Percentiles rank a stretch among this genome's conserved stretches.
Evolutionary conservation across 2,888 invertebrate species (phyloP).

Genomic region (Bombylius discolor): DNA sequence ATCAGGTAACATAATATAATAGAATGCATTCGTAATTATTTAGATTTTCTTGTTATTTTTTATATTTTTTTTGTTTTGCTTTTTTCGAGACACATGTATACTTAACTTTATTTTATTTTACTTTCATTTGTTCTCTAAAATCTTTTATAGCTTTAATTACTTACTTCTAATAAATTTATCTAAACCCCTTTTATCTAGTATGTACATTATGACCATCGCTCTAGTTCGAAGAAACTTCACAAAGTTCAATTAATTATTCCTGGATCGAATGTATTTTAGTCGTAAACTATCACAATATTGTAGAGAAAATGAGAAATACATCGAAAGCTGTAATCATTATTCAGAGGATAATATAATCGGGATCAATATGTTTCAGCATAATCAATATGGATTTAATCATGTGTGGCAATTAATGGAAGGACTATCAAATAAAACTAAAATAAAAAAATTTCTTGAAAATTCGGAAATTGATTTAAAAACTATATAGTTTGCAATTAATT

Average conservation of each 20-base stretch:
- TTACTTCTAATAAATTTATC: too few species aligned
- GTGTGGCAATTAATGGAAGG: slow-evolving; percentile 36
- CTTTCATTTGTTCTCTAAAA: too few species aligned
- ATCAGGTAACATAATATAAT: slow-evolving; percentile 27
- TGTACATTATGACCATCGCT: not conserved
- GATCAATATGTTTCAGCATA: slow-evolving; percentile 29
- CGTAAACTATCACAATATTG: slow-evolving; percentile 25
- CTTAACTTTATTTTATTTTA: too few species aligned
- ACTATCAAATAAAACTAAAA: slow-evolving; percentile 11
- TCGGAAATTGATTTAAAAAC: slow-evolving; percentile 73
- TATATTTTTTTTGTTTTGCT: slow-evolving; percentile 3
- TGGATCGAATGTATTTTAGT: slow-evolving; percentile 41
- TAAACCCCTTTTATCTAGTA: too few species aligned
- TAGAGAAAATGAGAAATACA: not conserved
- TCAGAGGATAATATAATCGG: slow-evolving; percentile 30
- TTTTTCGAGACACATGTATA: too few species aligned
- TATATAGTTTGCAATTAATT: slow-evolving; percentile 74
- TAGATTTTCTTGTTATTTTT: too few species aligned
- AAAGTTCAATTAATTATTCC: slow-evolving; percentile 33
- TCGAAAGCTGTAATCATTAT: not conserved
- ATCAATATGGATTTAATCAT: slow-evolving; percentile 37
- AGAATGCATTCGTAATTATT: too few species aligned
- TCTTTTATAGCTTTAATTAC: too few species aligned
- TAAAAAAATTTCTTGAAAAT: slow-evolving; percentile 34
- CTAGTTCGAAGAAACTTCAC: slow-evolving; percentile 34